These are phyloP conservation scores for Tanaodytes sp. DNA, from an alignment of 2,888 invertebrate species.

Conservation along the genomic window DNA sequence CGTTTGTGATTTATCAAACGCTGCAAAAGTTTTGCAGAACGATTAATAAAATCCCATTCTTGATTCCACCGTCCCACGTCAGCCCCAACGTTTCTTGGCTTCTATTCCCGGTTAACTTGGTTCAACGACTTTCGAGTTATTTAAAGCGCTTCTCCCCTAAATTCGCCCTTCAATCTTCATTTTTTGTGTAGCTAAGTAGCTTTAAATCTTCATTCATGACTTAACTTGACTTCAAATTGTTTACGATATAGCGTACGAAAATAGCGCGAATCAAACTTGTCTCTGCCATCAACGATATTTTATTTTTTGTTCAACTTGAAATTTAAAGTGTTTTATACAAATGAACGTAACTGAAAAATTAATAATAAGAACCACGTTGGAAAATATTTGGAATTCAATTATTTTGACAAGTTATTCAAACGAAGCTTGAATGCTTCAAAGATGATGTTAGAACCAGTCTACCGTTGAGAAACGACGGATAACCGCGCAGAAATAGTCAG, in stretches of 20 bases:
- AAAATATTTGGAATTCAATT: constrained; percentile 7
- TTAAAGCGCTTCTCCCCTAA: constrained; percentile 56
- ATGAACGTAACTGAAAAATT: neutral
- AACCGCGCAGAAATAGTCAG: constrained; percentile 17
- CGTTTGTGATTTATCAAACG: constrained; percentile 26
- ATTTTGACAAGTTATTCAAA: neutral
- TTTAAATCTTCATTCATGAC: constrained; percentile 28
- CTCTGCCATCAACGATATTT: too few species aligned
- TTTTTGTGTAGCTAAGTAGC: constrained; percentile 35
- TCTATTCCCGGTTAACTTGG: constrained; percentile 52
- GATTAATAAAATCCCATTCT: constrained; percentile 50
- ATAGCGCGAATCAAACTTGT: too few species aligned
- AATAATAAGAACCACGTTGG: neutral
- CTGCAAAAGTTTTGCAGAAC: constrained; percentile 34
- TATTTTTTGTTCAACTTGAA: constrained; percentile 1
- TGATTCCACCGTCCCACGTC: constrained; percentile 20
- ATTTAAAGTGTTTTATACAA: too few species aligned
- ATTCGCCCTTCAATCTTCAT: constrained; percentile 46
- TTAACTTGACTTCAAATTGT: constrained; percentile 18
- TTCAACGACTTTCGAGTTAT: constrained; percentile 61
- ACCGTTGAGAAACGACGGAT: constrained; percentile 8
- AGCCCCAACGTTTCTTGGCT: constrained; percentile 40
- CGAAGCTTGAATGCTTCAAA: too few species aligned
- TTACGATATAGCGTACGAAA: constrained; percentile 12
- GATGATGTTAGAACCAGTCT: too few species aligned